phyloP scores from a whole-genome alignment of 2,888 invertebrate genomes.

The Periphyllus acericola region DNA sequence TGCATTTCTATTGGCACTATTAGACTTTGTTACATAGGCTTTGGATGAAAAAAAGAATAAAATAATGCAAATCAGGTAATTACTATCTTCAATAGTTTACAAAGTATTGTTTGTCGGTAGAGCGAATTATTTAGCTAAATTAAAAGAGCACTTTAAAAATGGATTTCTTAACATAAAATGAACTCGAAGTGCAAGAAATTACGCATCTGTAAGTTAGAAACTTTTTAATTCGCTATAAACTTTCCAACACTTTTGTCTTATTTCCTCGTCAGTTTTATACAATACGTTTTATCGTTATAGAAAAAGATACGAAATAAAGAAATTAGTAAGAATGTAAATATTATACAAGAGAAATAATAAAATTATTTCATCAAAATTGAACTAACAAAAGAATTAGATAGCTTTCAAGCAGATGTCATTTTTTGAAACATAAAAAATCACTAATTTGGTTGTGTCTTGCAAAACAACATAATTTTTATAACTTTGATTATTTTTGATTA shows the following conservation, averaged over 20 bases:
- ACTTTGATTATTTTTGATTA: no score
- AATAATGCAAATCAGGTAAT: neutral
- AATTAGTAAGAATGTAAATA: neutral
- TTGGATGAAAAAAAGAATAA: no score
- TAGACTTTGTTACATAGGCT: no score
- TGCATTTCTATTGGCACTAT: no score
- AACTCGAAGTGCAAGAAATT: slow-evolving; percentile 39
- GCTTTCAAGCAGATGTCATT: neutral
- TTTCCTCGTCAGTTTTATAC: slow-evolving; percentile 29
- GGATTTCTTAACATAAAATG: slow-evolving; percentile 39
- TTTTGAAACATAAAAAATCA: neutral
- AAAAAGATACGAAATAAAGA: neutral
- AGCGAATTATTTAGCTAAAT: slow-evolving; percentile 19
- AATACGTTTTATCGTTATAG: slow-evolving; percentile 34
- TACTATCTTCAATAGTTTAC: slow-evolving; percentile 29
- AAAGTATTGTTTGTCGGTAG: slow-evolving; percentile 10
- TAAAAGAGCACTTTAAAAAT: slow-evolving; percentile 40
- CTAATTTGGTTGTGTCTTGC: neutral
- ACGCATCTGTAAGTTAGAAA: slow-evolving; percentile 29
- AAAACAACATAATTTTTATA: neutral
- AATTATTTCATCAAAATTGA: neutral
- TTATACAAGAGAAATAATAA: neutral
- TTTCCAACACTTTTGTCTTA: slow-evolving; percentile 40
- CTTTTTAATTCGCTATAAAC: slow-evolving; percentile 50
- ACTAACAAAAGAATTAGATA: neutral